Evolutionary conservation across 2,797 vertebrate genomes (phyloP), one percentile per base, ranked within the genome.

Genomic region (Diglossa cyanea): DNA sequence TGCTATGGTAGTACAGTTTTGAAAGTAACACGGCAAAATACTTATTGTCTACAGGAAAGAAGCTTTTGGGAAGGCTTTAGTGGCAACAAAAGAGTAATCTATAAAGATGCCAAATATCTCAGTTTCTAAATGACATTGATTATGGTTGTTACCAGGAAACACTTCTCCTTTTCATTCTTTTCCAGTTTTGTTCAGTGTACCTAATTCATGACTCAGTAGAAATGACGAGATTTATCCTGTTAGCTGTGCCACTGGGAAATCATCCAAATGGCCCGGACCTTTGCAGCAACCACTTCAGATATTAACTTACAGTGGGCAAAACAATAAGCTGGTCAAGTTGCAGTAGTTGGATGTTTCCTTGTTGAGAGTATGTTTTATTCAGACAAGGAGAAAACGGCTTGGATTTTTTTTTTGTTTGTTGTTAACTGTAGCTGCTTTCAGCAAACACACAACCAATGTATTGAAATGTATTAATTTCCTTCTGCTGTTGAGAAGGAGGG

Each of bases 151-250:
- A 94, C 91, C 88, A 91, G 94, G 93, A 94, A 95, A 93, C 85
- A 73, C 76, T 93, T 95, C 37, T 93, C 63, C 71, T 94, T 95
- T 94, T 90, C 90, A 93, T 92, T 95, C 93, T 96, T 91, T 87
- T 79, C 85, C 76, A 95, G 93, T 86, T 94, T 76, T 17, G 28
- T 88, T 94, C 33, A 6, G 73, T 94, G 82, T 95, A 94, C 90
- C 94, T 93, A 90, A 95, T 95, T 94, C 87, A 84, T 97, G 95
- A 96, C 90, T 96, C 95, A 95, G 94, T 94, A 94, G 89, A 94
- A 95, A 93, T 93, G 94, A 95, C 63, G 66, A 96, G 93, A 90
- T 94, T 94, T 97, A 67, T 93, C 91, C 94, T 96, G 93, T 84
- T 93, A 51, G 93, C 84, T 96, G 95, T 96, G 93, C 95, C 87